Percentiles rank a stretch among this genome's conserved stretches.
These are phyloP conservation scores for Meloe dianella DNA, from an alignment of 2,888 invertebrate genomes.

Conservation along the genomic window DNA sequence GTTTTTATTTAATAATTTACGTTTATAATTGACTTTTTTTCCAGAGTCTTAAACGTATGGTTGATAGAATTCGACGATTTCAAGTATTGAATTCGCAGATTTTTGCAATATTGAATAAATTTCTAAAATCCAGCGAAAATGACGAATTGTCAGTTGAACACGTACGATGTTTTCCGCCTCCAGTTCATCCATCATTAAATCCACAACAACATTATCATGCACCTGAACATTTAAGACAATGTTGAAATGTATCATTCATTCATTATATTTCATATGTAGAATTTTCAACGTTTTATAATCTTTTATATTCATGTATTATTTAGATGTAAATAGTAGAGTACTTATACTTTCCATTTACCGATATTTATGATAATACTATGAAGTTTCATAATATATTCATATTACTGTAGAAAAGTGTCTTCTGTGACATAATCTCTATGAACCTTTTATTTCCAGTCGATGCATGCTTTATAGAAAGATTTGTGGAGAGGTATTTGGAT, in stretches of 20 bases:
- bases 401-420: background rate
- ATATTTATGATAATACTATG: background rate
- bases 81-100: constrained; percentile 99
- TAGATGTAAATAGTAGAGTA: constrained; percentile 4
- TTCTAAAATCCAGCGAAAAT: constrained; percentile 83
- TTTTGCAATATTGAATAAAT: constrained; percentile 93
- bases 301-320: constrained; percentile 24
- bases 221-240: constrained; percentile 64
- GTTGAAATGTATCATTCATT: constrained; percentile 33
- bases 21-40: constrained; percentile 38
- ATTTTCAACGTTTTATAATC: constrained; percentile 39
- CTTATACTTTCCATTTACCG: background rate
- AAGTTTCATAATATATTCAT: background rate
- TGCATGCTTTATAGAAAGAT: too few relatives aligned
- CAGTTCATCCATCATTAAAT: constrained; percentile 77
- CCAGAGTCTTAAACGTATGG: constrained; percentile 94
- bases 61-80: constrained; percentile 95
- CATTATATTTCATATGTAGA: constrained; percentile 30
- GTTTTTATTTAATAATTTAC: constrained; percentile 19
- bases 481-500: background rate
- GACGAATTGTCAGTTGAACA: constrained; percentile 92
- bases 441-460: background rate
- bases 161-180: constrained; percentile 96
- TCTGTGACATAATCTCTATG: background rate
- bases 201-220: constrained; percentile 65